Percentiles rank a stretch among this genome's conserved stretches.
phyloP scores from a whole-genome alignment of 2,113 vertebrate genomes.

The Tympanuchus pallidicinctus region DNA sequence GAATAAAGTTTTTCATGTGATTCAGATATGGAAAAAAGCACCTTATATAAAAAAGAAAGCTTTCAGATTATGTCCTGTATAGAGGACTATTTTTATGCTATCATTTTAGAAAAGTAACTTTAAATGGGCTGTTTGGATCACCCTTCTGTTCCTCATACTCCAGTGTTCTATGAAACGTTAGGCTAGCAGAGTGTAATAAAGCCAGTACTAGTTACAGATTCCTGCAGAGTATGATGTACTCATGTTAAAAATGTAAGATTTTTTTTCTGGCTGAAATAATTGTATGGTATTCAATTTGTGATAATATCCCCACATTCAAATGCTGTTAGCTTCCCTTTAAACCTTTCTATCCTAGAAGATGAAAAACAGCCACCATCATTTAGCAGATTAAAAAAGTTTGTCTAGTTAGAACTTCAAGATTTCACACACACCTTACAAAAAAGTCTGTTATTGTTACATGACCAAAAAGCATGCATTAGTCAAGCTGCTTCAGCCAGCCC shows the following conservation, averaged over 20 bases:
- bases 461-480: fast-evolving
- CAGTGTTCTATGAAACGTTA: background rate
- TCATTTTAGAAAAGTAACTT: background rate
- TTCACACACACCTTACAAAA: background rate
- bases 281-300: background rate
- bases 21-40: background rate
- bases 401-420: background rate
- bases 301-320: background rate
- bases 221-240: background rate
- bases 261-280: background rate
- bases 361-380: background rate
- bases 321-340: background rate
- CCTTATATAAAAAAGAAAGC: background rate
- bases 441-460: background rate
- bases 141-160: background rate
- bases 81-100: background rate
- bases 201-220: background rate
- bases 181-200: background rate
- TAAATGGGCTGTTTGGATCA: background rate
- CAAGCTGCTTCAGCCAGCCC: background rate
- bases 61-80: background rate
- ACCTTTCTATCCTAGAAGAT: background rate
- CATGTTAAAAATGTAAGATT: background rate
- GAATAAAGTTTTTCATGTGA: background rate
- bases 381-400: background rate